Evolutionary conservation across 1,140 invertebrate genomes (phyloP).

Genomic region (Venturia canescens): DNA sequence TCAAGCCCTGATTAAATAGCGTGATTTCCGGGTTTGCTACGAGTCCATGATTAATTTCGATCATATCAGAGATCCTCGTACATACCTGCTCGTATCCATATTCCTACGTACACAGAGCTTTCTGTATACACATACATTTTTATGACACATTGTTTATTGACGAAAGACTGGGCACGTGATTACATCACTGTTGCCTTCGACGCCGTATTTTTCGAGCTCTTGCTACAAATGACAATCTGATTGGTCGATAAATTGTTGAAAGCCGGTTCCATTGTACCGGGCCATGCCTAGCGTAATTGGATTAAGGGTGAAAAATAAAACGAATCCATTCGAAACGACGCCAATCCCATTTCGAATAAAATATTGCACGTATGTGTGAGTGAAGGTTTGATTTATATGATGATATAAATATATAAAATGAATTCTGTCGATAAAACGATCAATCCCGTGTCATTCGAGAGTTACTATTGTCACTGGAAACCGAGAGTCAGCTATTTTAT

Average conservation of each 20-base stretch:
- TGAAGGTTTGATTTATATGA: neutral
- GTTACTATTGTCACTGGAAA: neutral
- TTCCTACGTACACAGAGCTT: neutral
- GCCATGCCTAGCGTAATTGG: no score
- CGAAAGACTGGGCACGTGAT: no score
- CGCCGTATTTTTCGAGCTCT: no score
- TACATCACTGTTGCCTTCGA: no score
- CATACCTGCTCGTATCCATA: neutral
- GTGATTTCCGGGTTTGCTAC: neutral
- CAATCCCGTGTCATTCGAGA: neutral
- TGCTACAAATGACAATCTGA: no score
- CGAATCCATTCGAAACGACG: neutral
- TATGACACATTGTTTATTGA: no score
- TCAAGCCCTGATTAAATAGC: neutral
- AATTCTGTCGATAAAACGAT: neutral
- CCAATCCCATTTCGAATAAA: slow-evolving; percentile 1
- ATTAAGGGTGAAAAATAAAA: slow-evolving; percentile 1
- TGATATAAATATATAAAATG: neutral
- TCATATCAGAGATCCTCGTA: neutral
- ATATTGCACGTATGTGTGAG: neutral
- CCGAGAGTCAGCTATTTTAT: neutral
- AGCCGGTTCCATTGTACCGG: no score
- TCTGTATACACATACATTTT: no score
- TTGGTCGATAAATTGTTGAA: no score
- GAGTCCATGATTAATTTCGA: slow-evolving; percentile 1